A percentile compares a stretch with the other conserved stretches of the same genome.
Evolutionary conservation across 2,797 vertebrate species (phyloP).

Genomic region (Mallotus villosus): DNA sequence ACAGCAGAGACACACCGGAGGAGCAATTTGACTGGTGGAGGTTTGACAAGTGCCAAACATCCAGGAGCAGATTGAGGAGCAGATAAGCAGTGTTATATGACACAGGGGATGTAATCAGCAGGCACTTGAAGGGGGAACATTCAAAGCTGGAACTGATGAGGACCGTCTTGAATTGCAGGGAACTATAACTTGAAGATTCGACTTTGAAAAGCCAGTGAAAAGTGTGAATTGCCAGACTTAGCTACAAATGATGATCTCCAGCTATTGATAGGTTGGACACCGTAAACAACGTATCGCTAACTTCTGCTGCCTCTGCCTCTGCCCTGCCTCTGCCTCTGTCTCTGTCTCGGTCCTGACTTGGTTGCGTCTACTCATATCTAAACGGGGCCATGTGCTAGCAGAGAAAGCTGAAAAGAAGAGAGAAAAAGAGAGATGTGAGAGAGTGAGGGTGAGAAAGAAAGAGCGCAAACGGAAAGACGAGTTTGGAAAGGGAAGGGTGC

Average conservation of each 20-base stretch:
- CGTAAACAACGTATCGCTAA: slow-evolving; percentile 2
- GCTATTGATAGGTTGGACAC: too few species aligned
- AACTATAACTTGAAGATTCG: too few species aligned
- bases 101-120: not conserved
- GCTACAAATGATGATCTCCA: too few species aligned
- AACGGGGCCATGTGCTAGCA: too few species aligned
- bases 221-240: too few species aligned
- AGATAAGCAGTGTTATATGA: not conserved
- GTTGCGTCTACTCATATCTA: not conserved
- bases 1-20: not conserved
- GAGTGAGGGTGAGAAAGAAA: not conserved
- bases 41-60: not conserved
- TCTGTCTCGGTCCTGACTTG: not conserved
- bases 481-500: slow-evolving; percentile 28
- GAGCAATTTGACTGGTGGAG: too few species aligned
- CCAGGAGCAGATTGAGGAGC: too few species aligned
- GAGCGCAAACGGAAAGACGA: not conserved
- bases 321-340: not conserved
- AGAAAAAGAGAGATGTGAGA: not conserved
- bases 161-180: too few species aligned
- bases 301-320: not conserved
- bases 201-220: too few species aligned
- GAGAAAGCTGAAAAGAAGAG: not conserved
- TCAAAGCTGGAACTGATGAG: too few species aligned
- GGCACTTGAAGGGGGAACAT: not conserved